Evolutionary conservation across 2,113 vertebrate species (phyloP), one percentile per base, ranked within the genome.

Genomic region (Anhinga anhinga): DNA sequence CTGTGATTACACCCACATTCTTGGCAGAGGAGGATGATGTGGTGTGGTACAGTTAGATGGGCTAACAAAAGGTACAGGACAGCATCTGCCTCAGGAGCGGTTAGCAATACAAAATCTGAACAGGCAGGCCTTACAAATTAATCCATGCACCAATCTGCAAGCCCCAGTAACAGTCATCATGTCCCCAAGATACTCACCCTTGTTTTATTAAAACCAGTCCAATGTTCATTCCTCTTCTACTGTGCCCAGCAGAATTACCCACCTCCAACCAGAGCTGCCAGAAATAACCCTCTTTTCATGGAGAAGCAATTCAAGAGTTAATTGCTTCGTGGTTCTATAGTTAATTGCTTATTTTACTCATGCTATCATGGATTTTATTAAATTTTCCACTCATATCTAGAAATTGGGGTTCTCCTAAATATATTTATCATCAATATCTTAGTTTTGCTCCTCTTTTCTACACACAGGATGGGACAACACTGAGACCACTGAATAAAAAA

Each of bases 1-100:
- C 59, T 45, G 61, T 17, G 89, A 69, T 96, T 96, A 80, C 91
- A 62, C 89, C 93, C 95, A 93, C 93, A 49, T 94, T 93, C 94
- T 52, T 97, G 97, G 94, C 93, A 97, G 58, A 62, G 58, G 38
- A 90, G 91, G 79, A 66, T 40, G 94, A 86, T 59, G 78, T 12
- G 3, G 66, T 34, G 87, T 59, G 87, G 84, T 80, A 83, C 87
- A 81, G 50, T 55, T 36, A 56, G 93, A 66, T 30, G 89, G 58
- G 84, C 85, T 86, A 93, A 77, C 66, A 73, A 29, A 72, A 77
- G 40, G 84, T 23, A 14, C 53, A 70, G 96, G 81, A 90, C 7
- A 93, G 66, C 78, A 91, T 66, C 66, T 3, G 67, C 87, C 94
- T 55, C 63, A 10, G 84, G 81, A 95, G 71, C 66, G 87, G 55